Evolutionary conservation across 2,888 invertebrate genomes (phyloP), one percentile per base, ranked within the genome.

Genomic region (Caenorhabditis angaria): DNA sequence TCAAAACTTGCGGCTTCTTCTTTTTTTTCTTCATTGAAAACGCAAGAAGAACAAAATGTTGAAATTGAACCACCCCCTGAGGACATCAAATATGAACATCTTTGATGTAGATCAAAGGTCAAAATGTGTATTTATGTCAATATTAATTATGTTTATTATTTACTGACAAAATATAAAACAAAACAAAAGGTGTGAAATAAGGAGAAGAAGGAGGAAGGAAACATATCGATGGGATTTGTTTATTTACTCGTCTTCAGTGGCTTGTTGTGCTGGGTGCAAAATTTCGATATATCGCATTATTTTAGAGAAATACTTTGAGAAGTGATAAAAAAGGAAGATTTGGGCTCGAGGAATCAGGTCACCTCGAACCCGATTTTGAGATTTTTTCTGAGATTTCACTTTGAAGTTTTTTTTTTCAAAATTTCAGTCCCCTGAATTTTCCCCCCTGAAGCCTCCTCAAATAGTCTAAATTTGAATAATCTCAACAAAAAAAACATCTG

Each of bases 241-340:
- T 41, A 41, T 41, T 41, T 41, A 41, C 41, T 18, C 32, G 32
- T 41, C 14, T 41, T 18, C 18, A 41, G 41, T 41, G 41, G 41
- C 41, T 41, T 41, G 41, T 12, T 41, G 41, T 41, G 41, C 41
- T 41, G 41, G 41, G 41, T 41, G 41, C 41, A 41, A 32, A 41
- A n/a, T n/a, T n/a, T n/a, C n/a, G n/a, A n/a, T n/a, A n/a, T 2
- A 41, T 41, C 41, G 18, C 8, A 41, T 41, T 14, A 3, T 3
- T 32, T 32, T 32, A 32, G 32, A 32, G 41, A 41, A 41, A 41
- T 41, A 41, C n/a, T n/a, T n/a, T 41, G 41, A 41, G 5, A 41
- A 41, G n/a, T n/a, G n/a, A n/a, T n/a, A n/a, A n/a, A n/a, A n/a
- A n/a, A n/a, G n/a, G n/a, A n/a, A n/a, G n/a, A n/a, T n/a, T n/a